These are phyloP conservation scores for Tiliqua scincoides DNA, from an alignment of 2,113 vertebrate species.

Conservation along the genomic window DNA sequence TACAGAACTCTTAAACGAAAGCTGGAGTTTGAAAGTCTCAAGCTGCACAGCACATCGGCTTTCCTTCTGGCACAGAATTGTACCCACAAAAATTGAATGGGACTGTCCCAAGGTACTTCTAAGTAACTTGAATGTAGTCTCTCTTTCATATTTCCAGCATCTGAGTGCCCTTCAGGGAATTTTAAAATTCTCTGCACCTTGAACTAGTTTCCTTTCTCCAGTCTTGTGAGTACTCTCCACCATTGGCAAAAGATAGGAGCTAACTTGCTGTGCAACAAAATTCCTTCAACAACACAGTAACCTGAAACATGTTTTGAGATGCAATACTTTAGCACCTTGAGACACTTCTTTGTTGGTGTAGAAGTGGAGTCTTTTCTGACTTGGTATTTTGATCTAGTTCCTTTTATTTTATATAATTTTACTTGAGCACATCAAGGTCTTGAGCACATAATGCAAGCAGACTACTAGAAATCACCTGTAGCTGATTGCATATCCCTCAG, in stretches of 20 bases:
- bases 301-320: background rate
- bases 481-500: background rate
- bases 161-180: background rate
- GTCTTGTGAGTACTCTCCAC: background rate
- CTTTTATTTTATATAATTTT: too few species aligned
- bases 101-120: background rate
- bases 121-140: background rate
- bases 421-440: background rate
- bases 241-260: background rate
- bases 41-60: background rate
- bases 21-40: background rate
- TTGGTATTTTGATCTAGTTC: background rate
- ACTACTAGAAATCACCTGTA: background rate
- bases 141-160: background rate
- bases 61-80: background rate
- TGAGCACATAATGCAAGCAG: background rate
- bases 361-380: background rate
- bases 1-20: background rate
- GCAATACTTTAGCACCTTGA: background rate
- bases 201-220: background rate
- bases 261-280: background rate
- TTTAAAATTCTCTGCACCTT: background rate
- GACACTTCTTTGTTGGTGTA: background rate
- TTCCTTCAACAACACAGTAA: background rate
- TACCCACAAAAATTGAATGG: background rate